Percentiles rank a stretch among this genome's conserved stretches.
phyloP scores from a whole-genome alignment of 2,797 vertebrate species.

The Aeoliscus strigatus region DNA sequence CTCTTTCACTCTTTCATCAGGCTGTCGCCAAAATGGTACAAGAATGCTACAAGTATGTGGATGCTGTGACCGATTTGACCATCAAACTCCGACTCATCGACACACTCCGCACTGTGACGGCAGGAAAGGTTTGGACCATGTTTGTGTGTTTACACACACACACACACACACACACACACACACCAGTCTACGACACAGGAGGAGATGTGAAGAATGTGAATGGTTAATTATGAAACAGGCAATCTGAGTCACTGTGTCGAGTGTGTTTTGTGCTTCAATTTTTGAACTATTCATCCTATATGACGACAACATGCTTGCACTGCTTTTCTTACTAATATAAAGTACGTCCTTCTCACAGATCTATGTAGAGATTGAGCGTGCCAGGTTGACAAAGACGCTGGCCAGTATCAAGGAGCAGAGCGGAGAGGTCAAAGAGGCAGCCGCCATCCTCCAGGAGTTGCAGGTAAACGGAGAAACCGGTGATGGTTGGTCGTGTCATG shows the following conservation, averaged over 20 bases:
- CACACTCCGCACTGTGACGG: slow-evolving; percentile 92
- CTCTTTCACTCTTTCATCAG: too few relatives aligned
- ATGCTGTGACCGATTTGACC: slow-evolving; percentile 84
- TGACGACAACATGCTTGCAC: too few relatives aligned
- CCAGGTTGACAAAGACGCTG: slow-evolving; percentile 90
- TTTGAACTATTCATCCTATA: too few relatives aligned
- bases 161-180: too few relatives aligned
- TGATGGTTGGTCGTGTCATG: too few relatives aligned
- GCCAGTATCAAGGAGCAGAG: slow-evolving; percentile 92
- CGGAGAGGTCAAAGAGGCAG: slow-evolving; percentile 93
- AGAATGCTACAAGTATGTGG: slow-evolving; percentile 94
- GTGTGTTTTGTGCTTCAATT: too few relatives aligned
- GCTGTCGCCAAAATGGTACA: slow-evolving; percentile 99
- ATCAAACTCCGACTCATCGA: slow-evolving; percentile 94
- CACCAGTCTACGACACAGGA: too few relatives aligned
- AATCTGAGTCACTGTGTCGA: too few relatives aligned
- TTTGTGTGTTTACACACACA: background rate
- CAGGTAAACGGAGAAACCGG: slow-evolving; percentile 86
- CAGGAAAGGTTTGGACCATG: slow-evolving; percentile 85
- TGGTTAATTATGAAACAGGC: too few relatives aligned
- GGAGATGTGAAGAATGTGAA: too few relatives aligned
- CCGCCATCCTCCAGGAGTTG: slow-evolving; percentile 91
- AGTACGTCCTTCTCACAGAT: slow-evolving; percentile 74
- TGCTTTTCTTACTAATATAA: background rate
- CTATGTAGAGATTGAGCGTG: slow-evolving; percentile 97